Evolutionary conservation across 2,797 vertebrate genomes (phyloP).

Genomic region (Acipenser ruthenus): DNA sequence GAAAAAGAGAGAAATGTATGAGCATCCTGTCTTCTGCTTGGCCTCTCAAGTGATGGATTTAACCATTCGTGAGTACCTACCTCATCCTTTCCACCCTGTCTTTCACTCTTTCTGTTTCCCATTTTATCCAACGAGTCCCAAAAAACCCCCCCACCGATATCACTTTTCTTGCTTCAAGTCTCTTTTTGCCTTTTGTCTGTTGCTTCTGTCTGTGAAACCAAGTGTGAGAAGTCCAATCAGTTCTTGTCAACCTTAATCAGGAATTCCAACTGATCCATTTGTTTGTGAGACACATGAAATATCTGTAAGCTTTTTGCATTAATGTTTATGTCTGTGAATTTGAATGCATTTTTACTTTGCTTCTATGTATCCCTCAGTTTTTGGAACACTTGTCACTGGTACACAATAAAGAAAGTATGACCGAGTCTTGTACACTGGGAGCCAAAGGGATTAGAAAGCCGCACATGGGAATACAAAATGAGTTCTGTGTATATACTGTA

Average conservation of each 20-base stretch:
- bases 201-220: slow-evolving; percentile 75
- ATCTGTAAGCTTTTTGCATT: slow-evolving; percentile 80
- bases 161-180: slow-evolving; percentile 68
- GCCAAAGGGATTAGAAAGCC: slow-evolving; percentile 56
- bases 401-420: slow-evolving; percentile 69
- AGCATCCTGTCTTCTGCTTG: slow-evolving; percentile 99
- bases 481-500: slow-evolving; percentile 34
- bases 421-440: slow-evolving; percentile 46
- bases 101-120: slow-evolving; percentile 21
- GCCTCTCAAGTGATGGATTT: slow-evolving; percentile 99
- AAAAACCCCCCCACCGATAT: slow-evolving; percentile 24
- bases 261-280: slow-evolving; percentile 74
- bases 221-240: slow-evolving; percentile 72
- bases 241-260: slow-evolving; percentile 65
- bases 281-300: slow-evolving; percentile 84
- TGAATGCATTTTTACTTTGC: slow-evolving; percentile 99
- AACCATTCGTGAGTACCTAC: slow-evolving; percentile 99
- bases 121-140: slow-evolving; percentile 12
- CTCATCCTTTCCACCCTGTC: slow-evolving; percentile 68
- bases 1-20: slow-evolving; percentile 99
- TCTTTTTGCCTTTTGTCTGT: slow-evolving; percentile 71
- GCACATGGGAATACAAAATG: slow-evolving; percentile 57
- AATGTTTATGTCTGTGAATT: slow-evolving; percentile 79
- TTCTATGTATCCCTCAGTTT: slow-evolving; percentile 83
- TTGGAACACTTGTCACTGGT: slow-evolving; percentile 90